Evolutionary conservation across 2,113 vertebrate genomes (phyloP).

Genomic region (Sylvilagus bachmani): DNA sequence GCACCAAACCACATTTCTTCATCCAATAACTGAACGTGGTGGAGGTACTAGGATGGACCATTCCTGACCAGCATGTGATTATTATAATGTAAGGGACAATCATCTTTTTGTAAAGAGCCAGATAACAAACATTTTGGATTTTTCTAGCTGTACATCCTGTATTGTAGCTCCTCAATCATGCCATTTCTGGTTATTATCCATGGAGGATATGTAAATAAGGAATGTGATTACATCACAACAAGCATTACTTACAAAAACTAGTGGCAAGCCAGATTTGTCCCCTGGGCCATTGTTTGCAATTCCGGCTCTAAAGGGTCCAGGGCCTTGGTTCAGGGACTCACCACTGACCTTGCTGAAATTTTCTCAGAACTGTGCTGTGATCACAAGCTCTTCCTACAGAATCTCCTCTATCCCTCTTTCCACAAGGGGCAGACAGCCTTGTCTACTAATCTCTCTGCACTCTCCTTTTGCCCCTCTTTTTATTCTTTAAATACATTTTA

Average conservation of each 20-base stretch:
- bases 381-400: background rate
- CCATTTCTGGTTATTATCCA: background rate
- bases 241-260: slow-evolving; percentile 12
- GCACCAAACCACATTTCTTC: background rate
- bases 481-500: background rate
- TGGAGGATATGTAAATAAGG: background rate
- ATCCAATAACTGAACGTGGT: background rate
- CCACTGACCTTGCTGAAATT: background rate
- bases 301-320: background rate
- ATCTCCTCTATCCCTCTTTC: background rate
- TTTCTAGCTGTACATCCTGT: background rate
- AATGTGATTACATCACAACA: background rate
- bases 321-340: background rate
- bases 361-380: background rate
- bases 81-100: background rate
- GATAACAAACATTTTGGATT: background rate
- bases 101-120: background rate
- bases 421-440: background rate
- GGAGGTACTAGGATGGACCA: background rate
- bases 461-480: background rate
- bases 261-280: background rate
- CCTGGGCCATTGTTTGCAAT: background rate
- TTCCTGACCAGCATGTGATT: background rate
- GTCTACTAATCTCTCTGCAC: background rate
- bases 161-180: background rate